Base-by-base conservation (phyloP, 2,797 vertebrate species). In the Eulemur rubriventer region DNA sequence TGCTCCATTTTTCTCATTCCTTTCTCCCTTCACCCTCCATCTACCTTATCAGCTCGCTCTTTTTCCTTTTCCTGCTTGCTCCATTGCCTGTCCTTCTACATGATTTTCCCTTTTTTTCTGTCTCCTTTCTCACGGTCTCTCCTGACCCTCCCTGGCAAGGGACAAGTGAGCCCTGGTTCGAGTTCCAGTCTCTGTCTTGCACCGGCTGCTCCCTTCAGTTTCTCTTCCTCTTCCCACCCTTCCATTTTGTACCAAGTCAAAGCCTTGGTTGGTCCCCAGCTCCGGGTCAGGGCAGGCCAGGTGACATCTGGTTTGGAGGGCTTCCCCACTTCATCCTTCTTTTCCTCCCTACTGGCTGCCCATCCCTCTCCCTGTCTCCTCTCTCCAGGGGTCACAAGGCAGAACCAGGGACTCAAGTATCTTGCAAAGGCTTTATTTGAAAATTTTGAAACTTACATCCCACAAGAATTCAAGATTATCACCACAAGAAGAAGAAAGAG, bases 401-500 rank as follows among this genome's bases (percentile, higher is more conserved):
- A 97, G 96, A 87, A 85, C 73, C 52, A 81, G 65, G 52, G 93
- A 97, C 98, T 98, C 81, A 18, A 75, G 72, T 99, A 98, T 98
- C 98, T 99, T 99, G 98, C 98, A 99, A 99, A 99, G 98, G 96
- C 98, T 98, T 99, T 99, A 99, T 99, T 99, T 98, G 98, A 98
- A 99, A 99, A 98, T 98, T 98, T 98, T 98, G 98, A 99, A 98
- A 98, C 98, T 98, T 98, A 98, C 98, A 99, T 98, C 98, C 98
- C 98, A 99, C 99, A 98, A 98, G 98, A 98, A 98, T 98, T 98
- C 96, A 98, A 98, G 98, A 99, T 98, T 98, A 96, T 99, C 98
- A 99, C 98, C 98, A 99, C 98, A 46, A 98, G 98, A 98, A 98
- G 97, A 98, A 98, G 97, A 98, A 98, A 98, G 98, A 98, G 97